These are phyloP conservation scores for Drosophila parvula DNA, from an alignment of 1,140 invertebrate species.

Conservation along the genomic window DNA sequence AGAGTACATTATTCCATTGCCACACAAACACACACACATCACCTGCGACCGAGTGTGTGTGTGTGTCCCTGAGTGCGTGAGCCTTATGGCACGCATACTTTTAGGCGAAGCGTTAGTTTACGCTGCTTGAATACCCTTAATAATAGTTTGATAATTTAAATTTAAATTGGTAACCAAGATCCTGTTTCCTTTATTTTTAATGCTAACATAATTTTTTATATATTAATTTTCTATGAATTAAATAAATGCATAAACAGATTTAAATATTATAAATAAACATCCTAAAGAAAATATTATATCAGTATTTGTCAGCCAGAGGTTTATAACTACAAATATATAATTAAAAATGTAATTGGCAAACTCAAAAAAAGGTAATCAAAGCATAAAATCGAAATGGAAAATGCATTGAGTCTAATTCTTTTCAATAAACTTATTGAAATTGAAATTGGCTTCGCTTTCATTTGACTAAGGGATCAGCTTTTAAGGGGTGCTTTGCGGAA, in stretches of 20 bases:
- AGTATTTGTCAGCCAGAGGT: no score
- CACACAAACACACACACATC: slow-evolving; percentile 28
- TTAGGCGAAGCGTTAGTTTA: slow-evolving; percentile 21
- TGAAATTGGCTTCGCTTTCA: slow-evolving; percentile 2
- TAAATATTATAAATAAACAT: no score
- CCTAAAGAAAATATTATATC: no score
- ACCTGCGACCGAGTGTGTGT: background rate
- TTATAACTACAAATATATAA: no score
- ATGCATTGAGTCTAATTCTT: background rate
- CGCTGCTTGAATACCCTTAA: background rate
- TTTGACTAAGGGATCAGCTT: background rate
- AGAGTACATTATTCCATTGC: slow-evolving; percentile 77
- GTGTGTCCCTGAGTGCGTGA: background rate
- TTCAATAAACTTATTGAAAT: slow-evolving; percentile 11
- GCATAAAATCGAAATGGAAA: no score
- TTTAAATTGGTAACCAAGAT: background rate
- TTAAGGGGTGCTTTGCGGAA: slow-evolving; percentile 11
- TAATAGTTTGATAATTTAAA: background rate
- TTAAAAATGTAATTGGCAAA: background rate
- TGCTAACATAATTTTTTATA: no score
- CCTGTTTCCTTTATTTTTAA: no score
- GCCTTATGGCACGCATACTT: slow-evolving; percentile 30
- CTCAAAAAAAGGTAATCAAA: background rate
- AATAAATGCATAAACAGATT: no score
- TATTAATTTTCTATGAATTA: no score